Conservation (phyloP, 2,888 invertebrate species). For the Hetaerina titia region DNA sequence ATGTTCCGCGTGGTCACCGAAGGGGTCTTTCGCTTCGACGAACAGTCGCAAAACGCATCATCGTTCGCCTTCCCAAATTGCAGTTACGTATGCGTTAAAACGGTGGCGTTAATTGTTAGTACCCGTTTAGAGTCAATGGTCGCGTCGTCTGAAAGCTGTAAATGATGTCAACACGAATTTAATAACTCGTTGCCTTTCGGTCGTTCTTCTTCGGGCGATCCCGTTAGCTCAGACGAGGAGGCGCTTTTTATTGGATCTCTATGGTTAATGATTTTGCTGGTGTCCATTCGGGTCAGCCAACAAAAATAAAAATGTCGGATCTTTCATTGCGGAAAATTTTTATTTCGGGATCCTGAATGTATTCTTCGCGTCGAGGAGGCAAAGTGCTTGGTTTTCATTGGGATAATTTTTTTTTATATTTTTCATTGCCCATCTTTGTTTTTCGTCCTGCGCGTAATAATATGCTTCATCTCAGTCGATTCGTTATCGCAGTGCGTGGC, state of each 20-base stretch:
- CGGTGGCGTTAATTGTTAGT: background rate
- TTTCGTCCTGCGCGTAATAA: background rate
- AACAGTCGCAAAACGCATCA: background rate
- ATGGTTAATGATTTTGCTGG: background rate
- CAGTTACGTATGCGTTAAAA: background rate
- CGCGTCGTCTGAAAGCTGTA: background rate
- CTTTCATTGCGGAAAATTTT: too few species aligned
- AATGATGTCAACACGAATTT: background rate
- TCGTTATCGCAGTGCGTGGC: background rate
- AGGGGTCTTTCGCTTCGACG: background rate
- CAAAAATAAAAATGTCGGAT: too few species aligned
- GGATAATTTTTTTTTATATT: too few species aligned
- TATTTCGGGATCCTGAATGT: too few species aligned
- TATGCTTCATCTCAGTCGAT: background rate
- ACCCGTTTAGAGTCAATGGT: background rate
- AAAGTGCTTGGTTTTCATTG: too few species aligned
- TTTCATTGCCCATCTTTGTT: background rate
- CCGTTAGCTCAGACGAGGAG: constrained; percentile 30
- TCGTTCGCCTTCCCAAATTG: background rate
- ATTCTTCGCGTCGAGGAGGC: too few species aligned
- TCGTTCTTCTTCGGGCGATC: constrained; percentile 5
- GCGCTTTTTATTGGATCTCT: too few species aligned
- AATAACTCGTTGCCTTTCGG: background rate
- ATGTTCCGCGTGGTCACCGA: background rate
- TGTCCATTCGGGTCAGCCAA: background rate